Base-by-base conservation (phyloP, 2,888 invertebrate genomes). In the Sycophila texana region DNA sequence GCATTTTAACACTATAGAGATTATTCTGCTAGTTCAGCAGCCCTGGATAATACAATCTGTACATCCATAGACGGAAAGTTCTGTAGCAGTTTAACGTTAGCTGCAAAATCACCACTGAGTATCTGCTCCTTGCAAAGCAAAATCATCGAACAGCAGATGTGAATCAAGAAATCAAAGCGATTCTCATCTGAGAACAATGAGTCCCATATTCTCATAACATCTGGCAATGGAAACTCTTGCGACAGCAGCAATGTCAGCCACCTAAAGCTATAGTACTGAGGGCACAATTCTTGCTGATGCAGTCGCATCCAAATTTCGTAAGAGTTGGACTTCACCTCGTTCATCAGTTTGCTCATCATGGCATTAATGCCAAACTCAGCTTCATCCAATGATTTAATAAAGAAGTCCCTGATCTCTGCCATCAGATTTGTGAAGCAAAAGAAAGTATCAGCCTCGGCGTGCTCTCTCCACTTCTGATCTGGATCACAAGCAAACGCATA, bases 381-480 rank as follows among this genome's bases (percentile, higher is more conserved):
- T 90, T 98, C 97, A 90, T 99, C 99, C 84, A 99, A 91, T 0
- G 97, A 96, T 87, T 98, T 97, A 84, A 99, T 99, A 89, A 99
- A 99, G 88, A 97, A 97, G 90, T 99, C 99, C 47, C 99, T 93
- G 82, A 99, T 98, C 91, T 99, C 99, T 0, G 96, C 95, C 99
- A 99, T 99, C 71, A 99, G 91, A 89, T 98, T 98, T 4, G 99
- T 99, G 90, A 99, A 99, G 88, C 99, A 98, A 91, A 98, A 99
- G 91, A 99, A 99, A 81, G 98, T 96, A 89, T 99, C 99, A 0
- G 99, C 97, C 90, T 99, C 99, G 0, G 99, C 99, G 90, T 96
- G 92, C 87, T 95, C 98, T 92, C 96, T 93, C 92, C 94, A 96
- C 71, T 94, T 93, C 47, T 92, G 89, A 89, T 97, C 94, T 0